Evolutionary conservation across 2,888 invertebrate genomes (phyloP), one percentile per base, ranked within the genome.

Genomic region (Panzeria rudis): DNA sequence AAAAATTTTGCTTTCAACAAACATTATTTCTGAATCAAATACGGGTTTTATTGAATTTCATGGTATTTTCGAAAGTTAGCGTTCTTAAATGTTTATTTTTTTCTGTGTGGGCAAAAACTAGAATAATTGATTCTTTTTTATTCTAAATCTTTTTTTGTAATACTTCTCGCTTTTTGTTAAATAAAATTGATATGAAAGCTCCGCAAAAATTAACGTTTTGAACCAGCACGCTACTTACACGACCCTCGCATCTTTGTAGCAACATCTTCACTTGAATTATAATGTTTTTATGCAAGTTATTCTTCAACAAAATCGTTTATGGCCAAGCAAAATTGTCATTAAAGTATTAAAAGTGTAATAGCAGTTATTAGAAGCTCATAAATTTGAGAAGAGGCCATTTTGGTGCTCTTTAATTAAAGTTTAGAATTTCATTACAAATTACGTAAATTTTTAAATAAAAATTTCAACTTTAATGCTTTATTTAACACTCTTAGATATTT

Each of bases 271-370:
- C 32, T 54, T 56, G 13, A 47, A 23, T 72, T 56, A 25, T 17
- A 64, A 64, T 66, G 17, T 56, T 38, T 72, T 79, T 64, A 66
- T 66, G 62, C 56, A 62, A 61, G 25, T 25, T 66, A 1, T 35
- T 11, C 3, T 35, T 8, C 25, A 41, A 41, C 17, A 64, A 38
- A 29, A 66, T n/a, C 47, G 17, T 73, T 73, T 59, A 50, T 41
- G 64, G 15, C 54, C 62, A 64, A 54, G 3, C 15, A 17, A 15
- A 64, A 47, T 59, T 59, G 73, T 80, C 73, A 66, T 73, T 80
- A 80, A 73, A 80, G 59, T 73, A 80, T 80, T 68, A 66, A 80
- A 80, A 59, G 44, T 64, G 71, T 79, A 71, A 79, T 79, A 44
- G 50, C 80, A 41, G 64, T 73, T 68, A 80, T 80, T 80, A 73